Conservation (phyloP, 1,140 invertebrate genomes). For the Schlechtendalia chinensis region DNA sequence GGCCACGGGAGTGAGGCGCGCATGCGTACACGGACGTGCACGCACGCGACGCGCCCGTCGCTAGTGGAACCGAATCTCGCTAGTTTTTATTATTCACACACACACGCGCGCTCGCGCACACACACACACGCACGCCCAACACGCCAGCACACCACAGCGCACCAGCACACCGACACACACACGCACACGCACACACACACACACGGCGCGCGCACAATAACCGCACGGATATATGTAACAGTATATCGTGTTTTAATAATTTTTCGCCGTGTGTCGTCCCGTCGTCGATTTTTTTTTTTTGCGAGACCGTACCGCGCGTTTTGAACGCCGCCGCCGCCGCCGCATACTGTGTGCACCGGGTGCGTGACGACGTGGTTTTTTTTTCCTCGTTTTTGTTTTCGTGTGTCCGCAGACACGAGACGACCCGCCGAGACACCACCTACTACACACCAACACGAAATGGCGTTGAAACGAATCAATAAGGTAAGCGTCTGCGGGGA, state of each 20-base stretch:
- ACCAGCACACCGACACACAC: no score
- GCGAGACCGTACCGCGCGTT: background rate
- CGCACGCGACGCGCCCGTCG: background rate
- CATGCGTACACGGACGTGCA: background rate
- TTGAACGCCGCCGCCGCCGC: background rate
- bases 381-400: background rate
- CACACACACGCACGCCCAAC: background rate
- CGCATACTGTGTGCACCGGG: conserved; percentile 7
- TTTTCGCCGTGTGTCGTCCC: background rate
- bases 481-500: conserved; percentile 68
- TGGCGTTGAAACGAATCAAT: conserved; percentile 95
- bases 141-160: no score
- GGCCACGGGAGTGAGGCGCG: background rate
- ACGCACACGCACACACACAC: background rate
- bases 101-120: background rate
- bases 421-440: background rate
- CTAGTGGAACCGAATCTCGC: conserved; percentile 47
- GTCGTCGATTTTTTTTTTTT: background rate
- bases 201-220: background rate
- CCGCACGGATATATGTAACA: background rate
- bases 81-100: conserved; percentile 7
- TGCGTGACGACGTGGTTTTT: conserved; percentile 8
- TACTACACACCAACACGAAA: conserved; percentile 60
- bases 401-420: background rate
- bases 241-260: background rate